Evolutionary conservation across 30 jellyfish, hydroid and myxozoan genomes (phyloP), one percentile per base, ranked within the genome.

Genomic region (Nemopilema nomurai): DNA sequence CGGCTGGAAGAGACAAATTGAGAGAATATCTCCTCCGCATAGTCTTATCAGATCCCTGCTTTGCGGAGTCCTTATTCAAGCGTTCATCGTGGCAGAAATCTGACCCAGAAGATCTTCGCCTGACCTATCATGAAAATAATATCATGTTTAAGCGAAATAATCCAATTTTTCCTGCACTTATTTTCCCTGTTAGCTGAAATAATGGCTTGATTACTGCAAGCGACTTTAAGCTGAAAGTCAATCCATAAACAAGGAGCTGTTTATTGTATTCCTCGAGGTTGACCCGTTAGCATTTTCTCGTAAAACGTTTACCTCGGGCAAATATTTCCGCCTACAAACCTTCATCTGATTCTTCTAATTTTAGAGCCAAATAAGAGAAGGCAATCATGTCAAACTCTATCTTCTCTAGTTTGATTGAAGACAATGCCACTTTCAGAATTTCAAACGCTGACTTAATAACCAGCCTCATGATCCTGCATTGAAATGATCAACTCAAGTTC

Each of bases 281-380:
- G 57, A 41, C 57, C 57, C 13, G 57, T 41, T 6, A 41, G 57
- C 57, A 41, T 41, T 3, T 3, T 3, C 57, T 41, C 57, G 9
- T 3, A 41, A 41, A 41, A 41, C 6, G 57, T 41, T 41, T 41
- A 13, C 83, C 27, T 22, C 16, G 26, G 16, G 33, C 69, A 73
- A 70, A 70, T 23, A 70, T 28, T 8, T 16, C 80, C 80, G 64
- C 80, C 80, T 70, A 70, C 80, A 70, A 70, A 70, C 64, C 8
- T 17, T 70, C 80, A 70, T 70, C 80, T 28, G 63, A 70, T 70
- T 41, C 57, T 41, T 41, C 57, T 41, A 41, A 41, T 41, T 41
- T 41, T 13, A 41, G 57, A 41, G 57, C 57, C 13, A 3, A 41
- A 41, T 41, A 13, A 41, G 13, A 41, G 13, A 41, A 6, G 13